These are phyloP conservation scores for Eucriotettix oculatus DNA, from an alignment of 2,888 invertebrate species.

Conservation along the genomic window DNA sequence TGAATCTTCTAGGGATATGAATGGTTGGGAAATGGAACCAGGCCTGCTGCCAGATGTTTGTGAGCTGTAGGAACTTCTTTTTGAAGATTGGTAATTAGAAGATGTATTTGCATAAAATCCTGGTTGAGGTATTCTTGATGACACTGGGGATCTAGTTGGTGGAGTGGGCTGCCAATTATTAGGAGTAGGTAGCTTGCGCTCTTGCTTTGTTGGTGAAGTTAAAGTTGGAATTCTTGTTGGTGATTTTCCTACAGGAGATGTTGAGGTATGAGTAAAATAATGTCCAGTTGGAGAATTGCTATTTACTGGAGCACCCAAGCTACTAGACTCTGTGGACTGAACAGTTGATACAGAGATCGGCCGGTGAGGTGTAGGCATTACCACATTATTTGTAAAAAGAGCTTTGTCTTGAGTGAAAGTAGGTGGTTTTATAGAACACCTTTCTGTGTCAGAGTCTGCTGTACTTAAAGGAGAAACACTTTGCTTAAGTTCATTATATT, in stretches of 20 bases:
- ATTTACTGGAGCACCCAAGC: background rate
- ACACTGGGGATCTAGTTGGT: background rate
- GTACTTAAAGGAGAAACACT: no score
- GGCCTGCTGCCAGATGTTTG: conserved; percentile 4
- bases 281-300: background rate
- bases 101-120: conserved; percentile 3
- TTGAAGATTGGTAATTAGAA: conserved; percentile 1
- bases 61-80: conserved; percentile 4
- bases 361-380: conserved; percentile 15
- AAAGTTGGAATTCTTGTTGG: background rate
- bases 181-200: background rate
- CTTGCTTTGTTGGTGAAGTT: background rate
- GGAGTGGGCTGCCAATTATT: background rate
- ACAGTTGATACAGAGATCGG: background rate
- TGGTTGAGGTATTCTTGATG: conserved; percentile 6
- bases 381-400: conserved; percentile 10
- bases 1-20: background rate
- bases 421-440: conserved; percentile 9
- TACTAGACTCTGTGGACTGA: background rate
- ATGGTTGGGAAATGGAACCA: conserved; percentile 1
- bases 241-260: background rate
- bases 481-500: no score
- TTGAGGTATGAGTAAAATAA: background rate
- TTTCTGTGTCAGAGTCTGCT: background rate
- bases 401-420: conserved; percentile 15